Percentiles rank a stretch among this genome's conserved stretches.
Conservation (phyloP, 2,888 invertebrate species). For the Platynereis dumerilii region DNA sequence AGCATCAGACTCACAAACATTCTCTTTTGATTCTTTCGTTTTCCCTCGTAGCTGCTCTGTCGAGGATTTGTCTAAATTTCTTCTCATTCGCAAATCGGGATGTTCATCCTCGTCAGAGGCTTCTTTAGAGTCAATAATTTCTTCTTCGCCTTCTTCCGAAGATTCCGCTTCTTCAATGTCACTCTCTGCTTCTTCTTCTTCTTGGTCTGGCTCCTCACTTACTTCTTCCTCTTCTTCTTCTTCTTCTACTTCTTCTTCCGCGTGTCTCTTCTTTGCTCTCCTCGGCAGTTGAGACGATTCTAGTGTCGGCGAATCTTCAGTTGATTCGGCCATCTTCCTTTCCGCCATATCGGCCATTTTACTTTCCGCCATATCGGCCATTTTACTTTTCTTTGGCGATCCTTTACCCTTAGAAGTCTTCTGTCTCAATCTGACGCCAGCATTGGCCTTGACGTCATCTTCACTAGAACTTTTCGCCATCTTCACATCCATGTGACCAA, state of each 20-base stretch:
- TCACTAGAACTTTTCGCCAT: too few relatives aligned
- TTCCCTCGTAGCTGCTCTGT: too few relatives aligned
- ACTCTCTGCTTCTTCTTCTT: neutral
- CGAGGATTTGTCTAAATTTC: too few relatives aligned
- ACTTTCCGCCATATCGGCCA: neutral
- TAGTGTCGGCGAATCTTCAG: neutral
- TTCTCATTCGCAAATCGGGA: too few relatives aligned
- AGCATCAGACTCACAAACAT: too few relatives aligned
- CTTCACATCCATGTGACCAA: neutral
- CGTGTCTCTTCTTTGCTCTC: neutral
- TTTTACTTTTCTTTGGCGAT: neutral
- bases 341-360: neutral
- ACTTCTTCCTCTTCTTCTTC: neutral
- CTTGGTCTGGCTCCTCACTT: neutral
- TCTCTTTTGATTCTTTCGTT: too few relatives aligned
- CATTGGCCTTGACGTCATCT: neutral
- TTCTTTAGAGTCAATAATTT: neutral
- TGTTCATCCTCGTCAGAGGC: too few relatives aligned
- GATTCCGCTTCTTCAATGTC: neutral
- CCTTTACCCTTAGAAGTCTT: neutral
- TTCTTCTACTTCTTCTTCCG: neutral
- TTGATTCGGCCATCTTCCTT: neutral
- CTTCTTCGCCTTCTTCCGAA: constrained; percentile 1
- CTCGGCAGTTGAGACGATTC: neutral
- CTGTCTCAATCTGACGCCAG: too few relatives aligned